These are phyloP conservation scores for Cryptomyrus ogoouensis DNA, from an alignment of 2,113 vertebrate genomes.

Conservation along the genomic window DNA sequence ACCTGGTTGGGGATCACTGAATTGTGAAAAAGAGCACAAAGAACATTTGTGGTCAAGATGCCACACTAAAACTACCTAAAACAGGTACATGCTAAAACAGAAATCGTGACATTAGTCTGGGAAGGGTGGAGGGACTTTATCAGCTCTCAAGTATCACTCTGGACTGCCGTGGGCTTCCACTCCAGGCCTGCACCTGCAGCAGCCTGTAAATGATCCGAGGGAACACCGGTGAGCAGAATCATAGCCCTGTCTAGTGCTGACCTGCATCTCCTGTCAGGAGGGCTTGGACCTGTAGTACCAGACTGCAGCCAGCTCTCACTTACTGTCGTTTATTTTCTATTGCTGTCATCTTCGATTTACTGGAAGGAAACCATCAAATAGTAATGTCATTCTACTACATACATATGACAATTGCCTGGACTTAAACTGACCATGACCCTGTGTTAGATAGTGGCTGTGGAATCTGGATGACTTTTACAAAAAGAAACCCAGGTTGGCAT, in stretches of 20 bases:
- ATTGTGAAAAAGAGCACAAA: not conserved
- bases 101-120: not conserved
- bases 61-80: not conserved
- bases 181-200: not conserved
- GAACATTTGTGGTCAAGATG: not conserved
- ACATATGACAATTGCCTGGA: not conserved
- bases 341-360: not conserved
- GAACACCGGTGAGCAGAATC: not conserved
- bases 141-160: not conserved
- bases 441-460: not conserved
- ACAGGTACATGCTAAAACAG: not conserved
- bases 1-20: not conserved
- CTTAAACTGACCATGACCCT: not conserved
- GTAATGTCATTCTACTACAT: not conserved
- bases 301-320: not conserved
- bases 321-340: not conserved
- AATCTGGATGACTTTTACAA: not conserved
- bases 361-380: not conserved
- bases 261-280: not conserved
- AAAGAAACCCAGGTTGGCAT: not conserved
- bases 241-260: not conserved
- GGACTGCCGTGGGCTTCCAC: not conserved
- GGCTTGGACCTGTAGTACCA: not conserved
- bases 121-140: not conserved
- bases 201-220: not conserved